phyloP scores from a whole-genome alignment of 2,113 vertebrate genomes.

The Oxyura jamaicensis region DNA sequence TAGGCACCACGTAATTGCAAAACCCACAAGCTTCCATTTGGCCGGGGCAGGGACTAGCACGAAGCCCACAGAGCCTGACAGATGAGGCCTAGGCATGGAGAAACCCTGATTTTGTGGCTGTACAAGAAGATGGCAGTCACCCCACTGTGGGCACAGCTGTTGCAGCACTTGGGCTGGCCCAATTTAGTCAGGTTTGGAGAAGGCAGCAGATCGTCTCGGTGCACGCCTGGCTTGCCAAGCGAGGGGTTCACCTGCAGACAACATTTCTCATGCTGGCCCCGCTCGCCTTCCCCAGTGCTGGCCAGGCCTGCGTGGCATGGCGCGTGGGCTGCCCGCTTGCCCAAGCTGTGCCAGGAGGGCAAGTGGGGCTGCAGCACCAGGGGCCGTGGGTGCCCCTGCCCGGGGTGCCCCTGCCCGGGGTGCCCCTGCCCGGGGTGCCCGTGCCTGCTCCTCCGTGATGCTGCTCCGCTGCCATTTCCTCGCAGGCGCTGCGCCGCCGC shows the following conservation, averaged over 20 bases:
- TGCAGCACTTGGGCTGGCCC: not conserved
- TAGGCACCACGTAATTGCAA: rapidly evolving
- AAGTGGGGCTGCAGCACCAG: rapidly evolving
- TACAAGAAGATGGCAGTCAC: not conserved
- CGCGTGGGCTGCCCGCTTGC: not conserved
- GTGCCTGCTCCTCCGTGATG: not conserved
- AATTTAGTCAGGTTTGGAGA: rapidly evolving
- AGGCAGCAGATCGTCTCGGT: rapidly evolving
- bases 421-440: not conserved
- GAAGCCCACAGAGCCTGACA: not conserved
- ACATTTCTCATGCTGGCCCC: rapidly evolving
- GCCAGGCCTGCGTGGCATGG: rapidly evolving
- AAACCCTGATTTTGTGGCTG: not conserved
- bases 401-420: not conserved
- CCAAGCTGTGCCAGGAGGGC: rapidly evolving
- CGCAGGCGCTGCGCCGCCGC: not conserved
- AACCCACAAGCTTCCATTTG: rapidly evolving
- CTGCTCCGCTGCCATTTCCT: not conserved
- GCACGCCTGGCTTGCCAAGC: not conserved
- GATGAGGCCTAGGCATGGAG: not conserved
- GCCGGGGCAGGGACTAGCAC: rapidly evolving
- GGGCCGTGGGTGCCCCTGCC: rapidly evolving
- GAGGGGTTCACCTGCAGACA: not conserved
- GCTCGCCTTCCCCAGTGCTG: not conserved
- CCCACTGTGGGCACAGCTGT: rapidly evolving